A percentile compares a stretch with the other conserved stretches of the same genome.
phyloP scores from a whole-genome alignment of 2,888 invertebrate genomes.

The Drosophila anomalipes region DNA sequence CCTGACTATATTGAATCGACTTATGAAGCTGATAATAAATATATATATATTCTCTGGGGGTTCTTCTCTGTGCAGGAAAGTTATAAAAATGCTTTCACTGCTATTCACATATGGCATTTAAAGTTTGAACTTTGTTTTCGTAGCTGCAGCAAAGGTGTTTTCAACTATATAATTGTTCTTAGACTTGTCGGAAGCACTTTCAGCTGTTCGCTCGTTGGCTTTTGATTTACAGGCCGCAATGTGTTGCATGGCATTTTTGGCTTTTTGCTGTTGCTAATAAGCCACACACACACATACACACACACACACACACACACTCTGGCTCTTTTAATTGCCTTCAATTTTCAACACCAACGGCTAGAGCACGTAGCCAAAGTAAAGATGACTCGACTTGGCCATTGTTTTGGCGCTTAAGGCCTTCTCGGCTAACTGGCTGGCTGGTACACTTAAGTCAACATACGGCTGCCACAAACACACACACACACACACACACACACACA shows the following conservation, averaged over 20 bases:
- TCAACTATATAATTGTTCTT: neutral
- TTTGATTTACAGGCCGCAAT: slow-evolving; percentile 62
- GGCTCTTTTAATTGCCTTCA: slow-evolving; percentile 75
- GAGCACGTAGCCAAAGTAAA: slow-evolving; percentile 44
- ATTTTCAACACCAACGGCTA: slow-evolving; percentile 70
- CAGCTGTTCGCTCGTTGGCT: slow-evolving; percentile 30
- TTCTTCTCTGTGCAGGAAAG: neutral
- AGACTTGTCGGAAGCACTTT: slow-evolving; percentile 41
- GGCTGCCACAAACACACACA: slow-evolving; percentile 37
- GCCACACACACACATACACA: slow-evolving; percentile 21
- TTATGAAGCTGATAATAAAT: neutral
- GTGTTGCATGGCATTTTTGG: slow-evolving; percentile 29
- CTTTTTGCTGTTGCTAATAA: slow-evolving; percentile 33
- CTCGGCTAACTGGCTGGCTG: slow-evolving; percentile 52
- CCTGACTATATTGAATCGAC: too few relatives aligned
- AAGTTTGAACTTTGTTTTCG: neutral
- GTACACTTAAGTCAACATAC: slow-evolving; percentile 70
- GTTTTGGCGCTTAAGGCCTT: slow-evolving; percentile 73
- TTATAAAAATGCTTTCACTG: neutral
- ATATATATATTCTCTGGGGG: neutral
- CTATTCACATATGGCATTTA: neutral
- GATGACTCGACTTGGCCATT: slow-evolving; percentile 63
- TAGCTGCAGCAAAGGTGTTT: neutral
- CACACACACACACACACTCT: slow-evolving; percentile 6
- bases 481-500: slow-evolving; percentile 10